These are phyloP conservation scores for Nothobranchius kuhntae DNA, from an alignment of 2,113 vertebrate genomes.

Conservation along the genomic window DNA sequence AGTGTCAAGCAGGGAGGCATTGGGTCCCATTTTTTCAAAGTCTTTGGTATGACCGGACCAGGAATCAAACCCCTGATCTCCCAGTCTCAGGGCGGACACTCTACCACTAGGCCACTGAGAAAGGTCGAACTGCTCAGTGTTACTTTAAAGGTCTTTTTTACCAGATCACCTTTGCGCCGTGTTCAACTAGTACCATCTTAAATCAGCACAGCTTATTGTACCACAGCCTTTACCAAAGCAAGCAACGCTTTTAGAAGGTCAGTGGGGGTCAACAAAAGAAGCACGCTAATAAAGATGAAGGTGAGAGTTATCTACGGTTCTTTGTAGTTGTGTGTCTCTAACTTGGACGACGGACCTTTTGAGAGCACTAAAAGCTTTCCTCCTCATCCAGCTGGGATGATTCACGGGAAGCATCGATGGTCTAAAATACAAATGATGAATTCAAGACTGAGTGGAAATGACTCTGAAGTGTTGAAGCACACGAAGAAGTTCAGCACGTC, in stretches of 20 bases:
- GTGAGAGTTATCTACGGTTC: not conserved
- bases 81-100: too few species aligned
- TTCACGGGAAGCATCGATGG: not conserved
- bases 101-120: too few species aligned
- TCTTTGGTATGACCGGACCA: too few species aligned
- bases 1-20: too few species aligned
- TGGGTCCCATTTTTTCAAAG: too few species aligned
- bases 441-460: not conserved
- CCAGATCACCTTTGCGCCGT: not conserved
- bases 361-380: conserved; percentile 7
- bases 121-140: too few species aligned
- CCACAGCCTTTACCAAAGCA: not conserved
- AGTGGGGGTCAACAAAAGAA: not conserved
- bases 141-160: not conserved
- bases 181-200: too few species aligned
- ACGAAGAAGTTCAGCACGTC: not conserved
- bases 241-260: not conserved
- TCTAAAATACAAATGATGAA: conserved; percentile 5
- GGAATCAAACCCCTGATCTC: too few species aligned
- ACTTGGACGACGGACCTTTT: not conserved
- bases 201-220: not conserved
- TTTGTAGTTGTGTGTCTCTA: not conserved
- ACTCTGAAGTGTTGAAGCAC: conserved; percentile 10
- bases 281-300: conserved; percentile 1
- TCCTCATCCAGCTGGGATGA: not conserved